phyloP scores from a whole-genome alignment of 2,797 vertebrate genomes.

The Tenualosa ilisha region DNA sequence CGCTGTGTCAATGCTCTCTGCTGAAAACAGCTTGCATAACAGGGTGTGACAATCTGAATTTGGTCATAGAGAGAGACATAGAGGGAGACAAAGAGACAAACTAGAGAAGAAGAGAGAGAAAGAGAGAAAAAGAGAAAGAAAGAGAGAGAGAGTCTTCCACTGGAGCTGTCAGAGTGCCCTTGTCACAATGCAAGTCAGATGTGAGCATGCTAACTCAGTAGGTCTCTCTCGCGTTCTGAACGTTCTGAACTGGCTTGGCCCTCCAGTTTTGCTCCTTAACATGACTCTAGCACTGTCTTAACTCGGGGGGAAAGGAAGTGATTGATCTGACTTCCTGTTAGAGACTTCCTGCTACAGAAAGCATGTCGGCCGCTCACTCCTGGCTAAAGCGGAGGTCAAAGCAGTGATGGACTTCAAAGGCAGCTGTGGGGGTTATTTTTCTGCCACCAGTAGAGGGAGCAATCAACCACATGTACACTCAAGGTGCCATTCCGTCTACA shows the following conservation, averaged over 20 bases:
- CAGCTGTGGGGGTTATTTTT: not conserved
- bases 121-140: not conserved
- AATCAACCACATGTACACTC: not conserved
- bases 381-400: not conserved
- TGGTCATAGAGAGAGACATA: not conserved
- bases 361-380: not conserved
- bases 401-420: not conserved
- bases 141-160: conserved; percentile 13
- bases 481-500: not conserved
- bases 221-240: not conserved
- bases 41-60: not conserved
- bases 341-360: not conserved
- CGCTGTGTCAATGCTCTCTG: not conserved
- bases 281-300: not conserved
- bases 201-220: not conserved
- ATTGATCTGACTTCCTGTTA: not conserved
- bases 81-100: not conserved
- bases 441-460: not conserved
- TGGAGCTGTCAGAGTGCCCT: not conserved
- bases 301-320: not conserved
- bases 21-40: not conserved
- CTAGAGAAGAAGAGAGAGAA: not conserved
- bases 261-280: not conserved
- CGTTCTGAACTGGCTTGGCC: not conserved
- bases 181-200: not conserved